Conservation (phyloP, 2,888 invertebrate genomes). For the Patella ulyssiponensis region DNA sequence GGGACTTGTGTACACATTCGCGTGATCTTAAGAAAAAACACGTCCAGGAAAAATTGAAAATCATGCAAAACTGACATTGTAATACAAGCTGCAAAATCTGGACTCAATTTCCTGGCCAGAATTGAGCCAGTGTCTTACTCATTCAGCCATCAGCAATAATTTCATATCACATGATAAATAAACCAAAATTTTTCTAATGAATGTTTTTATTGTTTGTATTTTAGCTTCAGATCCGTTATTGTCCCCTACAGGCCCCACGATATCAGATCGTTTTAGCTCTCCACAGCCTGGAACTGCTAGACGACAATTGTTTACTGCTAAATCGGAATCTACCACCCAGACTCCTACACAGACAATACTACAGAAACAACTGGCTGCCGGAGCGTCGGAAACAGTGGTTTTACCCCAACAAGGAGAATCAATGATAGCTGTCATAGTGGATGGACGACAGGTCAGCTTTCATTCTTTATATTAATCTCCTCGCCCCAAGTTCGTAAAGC, state of each 20-base stretch:
- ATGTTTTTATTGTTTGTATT: neutral
- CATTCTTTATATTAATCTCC: neutral
- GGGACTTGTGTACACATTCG: too few species aligned
- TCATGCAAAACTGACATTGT: too few species aligned
- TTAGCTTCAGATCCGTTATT: conserved; percentile 48
- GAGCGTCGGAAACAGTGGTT: conserved; percentile 28
- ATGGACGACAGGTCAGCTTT: conserved; percentile 63
- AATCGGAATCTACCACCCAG: neutral
- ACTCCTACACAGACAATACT: conserved; percentile 6
- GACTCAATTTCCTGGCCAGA: too few species aligned
- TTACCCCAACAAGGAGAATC: conserved; percentile 42
- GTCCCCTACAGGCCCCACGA: conserved; percentile 64
- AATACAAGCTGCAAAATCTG: too few species aligned
- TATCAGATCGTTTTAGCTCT: conserved; percentile 66
- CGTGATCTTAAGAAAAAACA: too few species aligned
- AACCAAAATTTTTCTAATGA: too few species aligned
- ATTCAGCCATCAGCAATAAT: too few species aligned
- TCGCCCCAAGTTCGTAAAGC: neutral
- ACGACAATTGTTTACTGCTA: conserved; percentile 67
- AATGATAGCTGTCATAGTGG: conserved; percentile 64
- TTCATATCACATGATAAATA: too few species aligned
- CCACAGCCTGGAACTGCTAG: conserved; percentile 70
- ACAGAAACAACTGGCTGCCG: conserved; percentile 26
- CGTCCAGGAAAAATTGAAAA: too few species aligned
- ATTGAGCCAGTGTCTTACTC: too few species aligned